Percentiles rank a stretch among this genome's conserved stretches.
phyloP scores from a whole-genome alignment of 2,113 vertebrate species.

The Anoura caudifer region DNA sequence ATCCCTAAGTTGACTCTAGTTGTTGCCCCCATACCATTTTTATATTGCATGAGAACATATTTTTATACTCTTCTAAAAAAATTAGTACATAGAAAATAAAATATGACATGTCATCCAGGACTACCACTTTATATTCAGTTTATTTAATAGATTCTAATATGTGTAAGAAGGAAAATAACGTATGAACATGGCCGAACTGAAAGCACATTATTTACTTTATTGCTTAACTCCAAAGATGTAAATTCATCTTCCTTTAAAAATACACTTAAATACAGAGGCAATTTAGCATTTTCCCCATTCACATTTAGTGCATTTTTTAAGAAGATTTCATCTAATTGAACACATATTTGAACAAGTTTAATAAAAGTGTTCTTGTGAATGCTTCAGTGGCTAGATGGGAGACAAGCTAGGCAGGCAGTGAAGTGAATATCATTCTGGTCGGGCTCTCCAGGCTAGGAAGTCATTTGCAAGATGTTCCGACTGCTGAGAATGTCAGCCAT shows the following conservation, averaged over 20 bases:
- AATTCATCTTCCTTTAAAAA: constrained; percentile 1
- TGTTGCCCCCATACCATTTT: rapidly evolving
- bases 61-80: neutral
- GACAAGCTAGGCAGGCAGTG: constrained; percentile 16
- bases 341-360: constrained; percentile 63
- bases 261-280: neutral
- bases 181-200: constrained; percentile 4
- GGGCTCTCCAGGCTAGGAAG: constrained; percentile 36
- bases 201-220: neutral
- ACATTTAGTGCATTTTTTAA: constrained; percentile 60
- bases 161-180: neutral
- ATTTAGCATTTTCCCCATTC: constrained; percentile 54
- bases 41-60: neutral
- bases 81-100: neutral
- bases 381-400: constrained; percentile 33
- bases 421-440: constrained; percentile 15
- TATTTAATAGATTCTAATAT: neutral
- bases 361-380: constrained; percentile 52
- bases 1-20: neutral
- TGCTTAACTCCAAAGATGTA: neutral
- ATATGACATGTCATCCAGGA: neutral
- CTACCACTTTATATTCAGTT: neutral
- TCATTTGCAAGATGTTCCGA: constrained; percentile 68
- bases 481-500: constrained; percentile 45
- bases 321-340: constrained; percentile 66